Evolutionary conservation across 2,797 vertebrate species (phyloP).

Genomic region (Echeneis naucrates): DNA sequence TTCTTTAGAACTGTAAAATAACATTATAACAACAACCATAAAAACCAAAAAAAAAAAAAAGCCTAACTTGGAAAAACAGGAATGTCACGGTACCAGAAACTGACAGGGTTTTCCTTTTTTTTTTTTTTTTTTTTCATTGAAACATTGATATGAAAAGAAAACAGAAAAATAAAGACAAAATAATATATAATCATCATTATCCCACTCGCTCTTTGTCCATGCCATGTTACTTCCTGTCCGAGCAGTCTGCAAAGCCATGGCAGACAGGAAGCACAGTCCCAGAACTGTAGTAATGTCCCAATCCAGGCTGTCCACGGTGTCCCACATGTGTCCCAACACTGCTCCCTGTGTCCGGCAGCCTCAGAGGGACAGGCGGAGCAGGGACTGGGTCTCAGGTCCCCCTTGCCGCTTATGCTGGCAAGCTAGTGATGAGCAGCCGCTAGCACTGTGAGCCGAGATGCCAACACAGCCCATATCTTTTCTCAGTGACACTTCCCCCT

Average conservation of each 20-base stretch:
- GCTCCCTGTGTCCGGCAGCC: conserved; percentile 73
- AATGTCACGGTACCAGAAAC: conserved; percentile 89
- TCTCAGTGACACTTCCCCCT: conserved; percentile 83
- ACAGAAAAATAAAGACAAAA: conserved; percentile 78
- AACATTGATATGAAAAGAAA: conserved; percentile 84
- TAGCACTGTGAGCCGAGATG: conserved; percentile 70
- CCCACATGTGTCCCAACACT: conserved; percentile 72
- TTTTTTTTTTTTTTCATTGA: conserved; percentile 76
- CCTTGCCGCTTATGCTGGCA: conserved; percentile 64
- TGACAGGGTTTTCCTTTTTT: conserved; percentile 81
- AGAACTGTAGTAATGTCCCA: conserved; percentile 76
- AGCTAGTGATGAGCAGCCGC: conserved; percentile 73
- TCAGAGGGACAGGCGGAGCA: conserved; percentile 63
- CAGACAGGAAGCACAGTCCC: conserved; percentile 80
- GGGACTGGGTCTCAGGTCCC: conserved; percentile 67
- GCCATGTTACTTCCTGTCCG: conserved; percentile 80
- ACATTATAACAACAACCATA: conserved; percentile 77
- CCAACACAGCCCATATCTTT: conserved; percentile 71
- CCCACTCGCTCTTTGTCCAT: conserved; percentile 81
- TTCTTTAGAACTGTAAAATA: conserved; percentile 86
- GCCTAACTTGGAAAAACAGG: conserved; percentile 86
- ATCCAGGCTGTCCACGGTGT: conserved; percentile 78
- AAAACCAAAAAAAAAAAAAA: conserved; percentile 75
- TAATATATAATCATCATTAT: conserved; percentile 84
- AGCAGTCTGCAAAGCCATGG: conserved; percentile 82